Conservation (phyloP, 2,113 vertebrate genomes). For the Oplegnathus fasciatus region DNA sequence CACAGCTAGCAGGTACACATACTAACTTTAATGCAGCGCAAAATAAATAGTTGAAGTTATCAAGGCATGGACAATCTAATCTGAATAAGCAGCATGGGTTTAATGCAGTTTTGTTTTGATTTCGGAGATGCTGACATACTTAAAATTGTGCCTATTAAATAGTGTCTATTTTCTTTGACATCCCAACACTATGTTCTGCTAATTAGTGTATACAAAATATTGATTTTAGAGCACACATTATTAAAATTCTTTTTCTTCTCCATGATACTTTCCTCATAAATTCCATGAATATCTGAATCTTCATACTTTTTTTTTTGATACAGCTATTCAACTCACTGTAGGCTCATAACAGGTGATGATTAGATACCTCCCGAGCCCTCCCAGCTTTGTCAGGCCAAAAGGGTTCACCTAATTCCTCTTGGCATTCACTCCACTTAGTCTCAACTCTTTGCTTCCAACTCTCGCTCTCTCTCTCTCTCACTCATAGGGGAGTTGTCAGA, state of each 20-base stretch:
- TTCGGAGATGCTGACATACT: not conserved
- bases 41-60: not conserved
- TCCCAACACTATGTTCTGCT: not conserved
- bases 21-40: not conserved
- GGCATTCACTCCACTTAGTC: constrained; percentile 65
- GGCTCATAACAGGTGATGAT: constrained; percentile 61
- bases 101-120: not conserved
- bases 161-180: not conserved
- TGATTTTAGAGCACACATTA: not conserved
- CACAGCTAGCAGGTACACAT: not conserved
- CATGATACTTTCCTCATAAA: not conserved
- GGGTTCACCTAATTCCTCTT: constrained; percentile 66
- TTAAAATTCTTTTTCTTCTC: not conserved
- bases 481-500: constrained; percentile 74
- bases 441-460: constrained; percentile 52
- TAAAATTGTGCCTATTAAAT: not conserved
- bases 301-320: not conserved
- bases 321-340: constrained; percentile 26
- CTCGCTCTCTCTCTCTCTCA: constrained; percentile 42
- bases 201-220: not conserved
- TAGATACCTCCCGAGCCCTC: constrained; percentile 41
- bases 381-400: constrained; percentile 52
- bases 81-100: not conserved
- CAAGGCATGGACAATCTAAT: not conserved
- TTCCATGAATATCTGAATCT: not conserved